phyloP scores from a whole-genome alignment of 1,140 invertebrate species.

The Babylonia areolata region DNA sequence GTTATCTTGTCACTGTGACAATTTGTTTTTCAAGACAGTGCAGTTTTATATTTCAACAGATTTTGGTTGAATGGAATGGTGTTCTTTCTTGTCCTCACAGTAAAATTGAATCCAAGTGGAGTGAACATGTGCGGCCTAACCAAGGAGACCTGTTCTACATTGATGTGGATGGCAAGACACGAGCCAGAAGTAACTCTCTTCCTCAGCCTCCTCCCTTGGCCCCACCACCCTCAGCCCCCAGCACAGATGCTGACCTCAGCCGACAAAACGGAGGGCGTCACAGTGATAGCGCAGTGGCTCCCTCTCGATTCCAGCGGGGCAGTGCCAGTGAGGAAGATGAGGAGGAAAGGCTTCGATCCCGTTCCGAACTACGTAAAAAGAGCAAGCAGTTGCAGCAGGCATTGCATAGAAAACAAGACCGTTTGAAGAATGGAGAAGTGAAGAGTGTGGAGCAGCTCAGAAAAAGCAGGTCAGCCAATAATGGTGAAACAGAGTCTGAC shows the following conservation, averaged over 20 bases:
- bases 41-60: too few species aligned
- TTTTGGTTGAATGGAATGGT: too few species aligned
- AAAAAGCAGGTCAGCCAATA: background rate
- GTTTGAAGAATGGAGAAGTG: background rate
- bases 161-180: constrained; percentile 25
- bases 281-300: constrained; percentile 9
- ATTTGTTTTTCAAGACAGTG: too few species aligned
- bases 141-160: constrained; percentile 41
- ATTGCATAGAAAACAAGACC: constrained; percentile 17
- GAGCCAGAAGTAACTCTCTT: constrained; percentile 17
- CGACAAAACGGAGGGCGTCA: constrained; percentile 6
- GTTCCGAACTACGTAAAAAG: constrained; percentile 10
- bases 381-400: constrained; percentile 16
- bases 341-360: constrained; percentile 12
- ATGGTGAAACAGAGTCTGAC: background rate
- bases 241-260: background rate
- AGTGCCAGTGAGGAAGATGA: constrained; percentile 22
- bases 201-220: background rate
- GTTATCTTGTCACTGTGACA: too few species aligned
- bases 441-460: background rate
- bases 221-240: background rate
- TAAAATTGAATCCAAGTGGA: constrained; percentile 39
- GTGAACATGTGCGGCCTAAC: constrained; percentile 31
- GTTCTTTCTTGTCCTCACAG: background rate
- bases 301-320: background rate